A percentile compares a stretch with the other conserved stretches of the same genome.
These are phyloP conservation scores for Hirtodrosophila alboralis DNA, from an alignment of 2,888 invertebrate genomes.

Conservation along the genomic window DNA sequence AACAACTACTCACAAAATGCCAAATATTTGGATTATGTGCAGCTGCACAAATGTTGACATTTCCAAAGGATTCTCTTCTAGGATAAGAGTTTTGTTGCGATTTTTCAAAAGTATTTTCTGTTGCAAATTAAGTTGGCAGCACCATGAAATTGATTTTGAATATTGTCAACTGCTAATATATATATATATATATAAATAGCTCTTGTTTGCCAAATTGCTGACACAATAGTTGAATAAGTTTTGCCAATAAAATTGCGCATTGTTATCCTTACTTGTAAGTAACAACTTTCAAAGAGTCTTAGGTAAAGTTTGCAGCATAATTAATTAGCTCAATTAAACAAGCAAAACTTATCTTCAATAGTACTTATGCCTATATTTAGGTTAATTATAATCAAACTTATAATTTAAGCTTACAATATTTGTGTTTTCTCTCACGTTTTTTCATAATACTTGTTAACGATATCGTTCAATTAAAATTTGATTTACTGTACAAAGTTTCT, in stretches of 20 bases:
- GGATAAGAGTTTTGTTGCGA: constrained; percentile 27
- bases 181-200: constrained; percentile 38
- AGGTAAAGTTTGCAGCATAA: constrained; percentile 33
- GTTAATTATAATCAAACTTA: constrained; percentile 23
- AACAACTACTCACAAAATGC: constrained; percentile 41
- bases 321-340: constrained; percentile 29
- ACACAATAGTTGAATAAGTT: constrained; percentile 65
- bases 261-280: constrained; percentile 33
- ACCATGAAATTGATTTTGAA: constrained; percentile 39
- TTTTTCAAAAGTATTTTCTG: constrained; percentile 13
- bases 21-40: constrained; percentile 69
- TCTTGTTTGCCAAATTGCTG: constrained; percentile 58
- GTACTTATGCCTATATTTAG: constrained; percentile 12
- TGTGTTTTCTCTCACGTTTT: neutral
- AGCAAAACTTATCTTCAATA: constrained; percentile 5
- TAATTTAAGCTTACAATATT: constrained; percentile 2
- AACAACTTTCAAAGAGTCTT: constrained; percentile 17
- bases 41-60: constrained; percentile 64
- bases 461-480: neutral
- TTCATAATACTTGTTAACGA: constrained; percentile 40
- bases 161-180: constrained; percentile 10
- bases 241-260: constrained; percentile 27
- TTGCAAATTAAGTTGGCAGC: constrained; percentile 58
- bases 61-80: constrained; percentile 3
- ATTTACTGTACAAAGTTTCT: too few species aligned